phyloP scores from a whole-genome alignment of 2,888 invertebrate species.

The Anthrax anthrax region DNA sequence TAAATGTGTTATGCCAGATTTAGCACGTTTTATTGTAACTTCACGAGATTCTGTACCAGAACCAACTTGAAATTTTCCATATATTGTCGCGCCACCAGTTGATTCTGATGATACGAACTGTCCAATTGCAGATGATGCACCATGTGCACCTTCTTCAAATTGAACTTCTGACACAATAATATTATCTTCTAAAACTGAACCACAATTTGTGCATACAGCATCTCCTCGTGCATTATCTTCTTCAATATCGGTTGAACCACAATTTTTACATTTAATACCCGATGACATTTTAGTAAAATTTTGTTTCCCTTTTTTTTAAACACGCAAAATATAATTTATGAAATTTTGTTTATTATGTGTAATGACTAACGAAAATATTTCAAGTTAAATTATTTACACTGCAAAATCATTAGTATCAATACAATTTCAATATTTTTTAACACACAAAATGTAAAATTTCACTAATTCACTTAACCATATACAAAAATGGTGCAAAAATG shows the following conservation, averaged over 20 bases:
- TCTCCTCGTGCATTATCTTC: slow-evolving; percentile 89
- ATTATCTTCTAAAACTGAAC: slow-evolving; percentile 89
- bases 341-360: no score
- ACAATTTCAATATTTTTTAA: no score
- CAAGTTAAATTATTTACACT: no score
- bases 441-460: no score
- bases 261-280: slow-evolving; percentile 72
- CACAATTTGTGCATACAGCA: slow-evolving; percentile 91
- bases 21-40: slow-evolving; percentile 78
- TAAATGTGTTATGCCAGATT: slow-evolving; percentile 67
- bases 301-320: no score
- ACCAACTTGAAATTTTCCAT: slow-evolving; percentile 67
- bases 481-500: no score
- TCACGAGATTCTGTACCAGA: slow-evolving; percentile 82
- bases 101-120: slow-evolving; percentile 88
- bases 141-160: slow-evolving; percentile 85
- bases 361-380: no score
- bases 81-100: slow-evolving; percentile 59
- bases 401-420: no score
- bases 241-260: slow-evolving; percentile 84
- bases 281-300: slow-evolving; percentile 31
- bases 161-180: slow-evolving; percentile 93
- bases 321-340: no score
- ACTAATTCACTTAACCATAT: no score
- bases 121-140: slow-evolving; percentile 76